A percentile compares a stretch with the other conserved stretches of the same genome.
Evolutionary conservation across 2,888 invertebrate genomes (phyloP).

Genomic region (Ophraella communa): DNA sequence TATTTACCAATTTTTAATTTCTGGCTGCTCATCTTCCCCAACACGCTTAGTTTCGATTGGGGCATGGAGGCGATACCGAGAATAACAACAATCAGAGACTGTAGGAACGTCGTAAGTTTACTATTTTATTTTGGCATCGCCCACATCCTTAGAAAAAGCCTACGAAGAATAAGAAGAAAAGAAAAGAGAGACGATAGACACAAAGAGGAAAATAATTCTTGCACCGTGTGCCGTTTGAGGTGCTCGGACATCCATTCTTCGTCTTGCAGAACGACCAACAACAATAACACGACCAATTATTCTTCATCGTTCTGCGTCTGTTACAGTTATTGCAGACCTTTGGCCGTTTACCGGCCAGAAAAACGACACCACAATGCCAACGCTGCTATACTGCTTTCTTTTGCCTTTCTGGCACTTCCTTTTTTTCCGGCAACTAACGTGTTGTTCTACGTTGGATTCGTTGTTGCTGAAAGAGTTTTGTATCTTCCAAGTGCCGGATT

Average conservation of each 20-base stretch:
- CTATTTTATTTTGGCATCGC: constrained; percentile 70
- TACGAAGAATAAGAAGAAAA: neutral
- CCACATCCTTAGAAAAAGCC: constrained; percentile 47
- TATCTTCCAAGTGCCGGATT: constrained; percentile 96
- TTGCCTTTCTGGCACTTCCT: constrained; percentile 84
- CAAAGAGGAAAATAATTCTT: constrained; percentile 54
- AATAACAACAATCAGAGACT: constrained; percentile 78
- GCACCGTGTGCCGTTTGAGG: constrained; percentile 73
- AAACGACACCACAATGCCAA: constrained; percentile 37
- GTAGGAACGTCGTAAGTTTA: constrained; percentile 77
- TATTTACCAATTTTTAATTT: constrained; percentile 93
- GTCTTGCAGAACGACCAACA: constrained; percentile 74
- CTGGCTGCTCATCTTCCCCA: constrained; percentile 84
- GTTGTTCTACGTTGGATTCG: constrained; percentile 98
- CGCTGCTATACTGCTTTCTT: constrained; percentile 60
- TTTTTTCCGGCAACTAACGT: constrained; percentile 96
- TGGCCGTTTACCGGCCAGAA: constrained; percentile 20
- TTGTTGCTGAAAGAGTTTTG: constrained; percentile 93
- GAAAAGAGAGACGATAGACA: neutral
- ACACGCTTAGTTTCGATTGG: constrained; percentile 95
- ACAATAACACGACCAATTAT: constrained; percentile 70
- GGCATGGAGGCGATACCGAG: constrained; percentile 96
- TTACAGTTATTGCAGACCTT: constrained; percentile 15
- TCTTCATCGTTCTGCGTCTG: constrained; percentile 61
- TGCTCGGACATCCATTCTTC: constrained; percentile 73